These are phyloP conservation scores for Drosophila subquinaria DNA, from an alignment of 2,888 invertebrate genomes.

Conservation along the genomic window DNA sequence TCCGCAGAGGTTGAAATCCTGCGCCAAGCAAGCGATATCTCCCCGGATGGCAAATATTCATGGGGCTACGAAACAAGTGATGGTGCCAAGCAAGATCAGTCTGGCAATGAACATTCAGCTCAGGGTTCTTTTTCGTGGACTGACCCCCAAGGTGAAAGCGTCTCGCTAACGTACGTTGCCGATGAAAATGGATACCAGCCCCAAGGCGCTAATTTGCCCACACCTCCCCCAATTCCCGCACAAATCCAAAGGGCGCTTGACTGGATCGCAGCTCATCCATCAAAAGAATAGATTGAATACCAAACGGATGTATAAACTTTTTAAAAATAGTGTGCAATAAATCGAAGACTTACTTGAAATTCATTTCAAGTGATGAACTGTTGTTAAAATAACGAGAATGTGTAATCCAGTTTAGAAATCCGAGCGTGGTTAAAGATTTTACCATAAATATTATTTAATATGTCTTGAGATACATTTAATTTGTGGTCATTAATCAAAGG, in stretches of 20 bases:
- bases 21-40: background rate
- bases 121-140: background rate
- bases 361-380: background rate
- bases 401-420: no score
- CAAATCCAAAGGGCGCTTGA: background rate
- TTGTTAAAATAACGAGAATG: background rate
- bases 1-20: background rate
- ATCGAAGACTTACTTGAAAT: background rate
- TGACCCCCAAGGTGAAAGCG: no score
- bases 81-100: background rate
- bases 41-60: background rate
- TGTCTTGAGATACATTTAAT: background rate
- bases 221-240: background rate
- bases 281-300: background rate
- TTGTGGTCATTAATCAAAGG: slow-evolving; percentile 65
- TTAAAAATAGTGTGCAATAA: background rate
- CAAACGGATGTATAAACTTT: background rate
- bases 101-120: background rate
- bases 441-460: slow-evolving; percentile 10
- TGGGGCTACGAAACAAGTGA: background rate
- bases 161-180: background rate
- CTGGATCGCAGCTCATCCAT: background rate
- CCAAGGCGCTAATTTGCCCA: background rate
- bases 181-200: background rate
- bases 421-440: no score